phyloP scores from a whole-genome alignment of 1,140 invertebrate species.

The Agraylea sexmaculata region DNA sequence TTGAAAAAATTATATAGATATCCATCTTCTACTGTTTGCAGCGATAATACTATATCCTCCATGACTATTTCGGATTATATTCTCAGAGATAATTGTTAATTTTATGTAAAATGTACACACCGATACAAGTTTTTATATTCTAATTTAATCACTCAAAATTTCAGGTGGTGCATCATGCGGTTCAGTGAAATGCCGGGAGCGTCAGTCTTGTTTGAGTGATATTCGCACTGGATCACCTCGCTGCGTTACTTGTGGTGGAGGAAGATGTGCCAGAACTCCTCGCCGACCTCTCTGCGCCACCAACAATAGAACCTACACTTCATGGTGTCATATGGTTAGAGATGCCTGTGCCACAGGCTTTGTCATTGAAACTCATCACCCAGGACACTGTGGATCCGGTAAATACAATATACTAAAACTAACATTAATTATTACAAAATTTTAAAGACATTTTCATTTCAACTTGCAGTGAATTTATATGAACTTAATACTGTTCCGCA shows the following conservation, averaged over 20 bases:
- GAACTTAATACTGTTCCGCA: slow-evolving; percentile 11
- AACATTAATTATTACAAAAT: background rate
- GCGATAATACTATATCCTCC: no score
- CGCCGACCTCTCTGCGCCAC: slow-evolving; percentile 59
- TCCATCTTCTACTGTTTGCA: no score
- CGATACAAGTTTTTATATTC: no score
- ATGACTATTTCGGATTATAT: no score
- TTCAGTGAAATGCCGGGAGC: slow-evolving; percentile 57
- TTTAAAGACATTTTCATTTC: slow-evolving; percentile 1
- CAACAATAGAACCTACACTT: slow-evolving; percentile 73
- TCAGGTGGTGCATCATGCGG: slow-evolving; percentile 63
- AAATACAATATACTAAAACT: background rate
- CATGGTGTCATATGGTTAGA: slow-evolving; percentile 79
- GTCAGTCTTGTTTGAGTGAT: slow-evolving; percentile 66
- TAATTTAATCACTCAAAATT: background rate
- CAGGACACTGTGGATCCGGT: slow-evolving; percentile 47
- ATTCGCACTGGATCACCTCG: slow-evolving; percentile 54
- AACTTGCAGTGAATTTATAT: background rate
- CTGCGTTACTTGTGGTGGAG: slow-evolving; percentile 61
- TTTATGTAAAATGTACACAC: no score
- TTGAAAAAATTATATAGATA: no score
- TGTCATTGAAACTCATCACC: slow-evolving; percentile 62
- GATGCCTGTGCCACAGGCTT: slow-evolving; percentile 70
- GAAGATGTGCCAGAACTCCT: slow-evolving; percentile 36
- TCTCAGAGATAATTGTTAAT: no score